Conservation (phyloP, 2,797 vertebrate genomes). For the Lacerta viridis region DNA sequence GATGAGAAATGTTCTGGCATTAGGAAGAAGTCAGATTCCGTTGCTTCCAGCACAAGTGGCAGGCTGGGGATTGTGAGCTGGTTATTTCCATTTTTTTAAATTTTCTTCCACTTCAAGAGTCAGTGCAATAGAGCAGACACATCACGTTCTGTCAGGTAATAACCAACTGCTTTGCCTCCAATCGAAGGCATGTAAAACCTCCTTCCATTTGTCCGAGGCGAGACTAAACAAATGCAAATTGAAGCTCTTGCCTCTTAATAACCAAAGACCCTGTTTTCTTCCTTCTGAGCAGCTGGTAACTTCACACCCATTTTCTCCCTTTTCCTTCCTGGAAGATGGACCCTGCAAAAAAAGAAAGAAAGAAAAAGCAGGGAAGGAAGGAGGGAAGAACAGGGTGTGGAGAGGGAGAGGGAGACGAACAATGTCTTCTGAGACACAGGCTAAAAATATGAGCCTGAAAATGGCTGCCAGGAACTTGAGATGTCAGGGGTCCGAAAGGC, state of each 20-base stretch:
- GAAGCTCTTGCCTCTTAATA: background rate
- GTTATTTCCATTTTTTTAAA: background rate
- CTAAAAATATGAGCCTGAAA: no score
- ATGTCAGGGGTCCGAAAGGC: background rate
- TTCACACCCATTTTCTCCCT: background rate
- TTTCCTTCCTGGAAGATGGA: no score
- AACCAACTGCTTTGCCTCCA: background rate
- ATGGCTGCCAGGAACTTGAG: background rate
- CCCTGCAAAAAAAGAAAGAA: background rate
- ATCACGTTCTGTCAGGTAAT: background rate
- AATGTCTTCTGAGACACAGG: no score
- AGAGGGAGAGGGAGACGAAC: no score
- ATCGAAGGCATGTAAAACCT: background rate
- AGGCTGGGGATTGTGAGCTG: background rate
- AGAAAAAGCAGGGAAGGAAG: no score
- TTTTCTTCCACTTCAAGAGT: no score
- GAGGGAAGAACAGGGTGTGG: background rate
- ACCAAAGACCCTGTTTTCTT: background rate
- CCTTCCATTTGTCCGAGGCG: background rate
- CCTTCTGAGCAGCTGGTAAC: background rate
- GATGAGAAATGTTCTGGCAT: background rate
- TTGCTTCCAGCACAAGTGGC: background rate
- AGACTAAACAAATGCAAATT: background rate
- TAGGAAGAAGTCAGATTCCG: background rate
- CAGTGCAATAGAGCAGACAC: no score